phyloP scores from a whole-genome alignment of 2,113 vertebrate species.

The Aythya baeri region DNA sequence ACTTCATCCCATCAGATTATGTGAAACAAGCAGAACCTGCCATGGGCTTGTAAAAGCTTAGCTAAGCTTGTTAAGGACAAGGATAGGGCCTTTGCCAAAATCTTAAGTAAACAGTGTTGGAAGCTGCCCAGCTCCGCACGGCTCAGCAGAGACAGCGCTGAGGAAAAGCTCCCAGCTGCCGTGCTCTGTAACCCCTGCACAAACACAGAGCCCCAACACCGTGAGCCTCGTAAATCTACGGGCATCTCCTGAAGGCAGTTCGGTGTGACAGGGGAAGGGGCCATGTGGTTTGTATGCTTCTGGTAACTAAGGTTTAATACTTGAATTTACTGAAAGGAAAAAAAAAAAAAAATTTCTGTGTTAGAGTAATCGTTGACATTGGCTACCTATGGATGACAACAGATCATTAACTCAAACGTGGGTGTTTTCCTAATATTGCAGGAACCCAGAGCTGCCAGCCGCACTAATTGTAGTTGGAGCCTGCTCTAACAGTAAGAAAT shows the following conservation, averaged over 20 bases:
- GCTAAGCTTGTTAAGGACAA: not conserved
- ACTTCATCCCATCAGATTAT: not conserved
- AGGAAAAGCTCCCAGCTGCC: not conserved
- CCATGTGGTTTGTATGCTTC: not conserved
- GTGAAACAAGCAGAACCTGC: slow-evolving; percentile 22
- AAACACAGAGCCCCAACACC: not conserved
- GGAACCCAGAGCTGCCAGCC: not conserved
- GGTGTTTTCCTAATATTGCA: not conserved
- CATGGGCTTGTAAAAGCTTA: not conserved
- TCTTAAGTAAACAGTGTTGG: not conserved
- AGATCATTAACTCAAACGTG: not conserved
- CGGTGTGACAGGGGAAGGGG: not conserved
- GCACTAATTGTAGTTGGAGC: not conserved
- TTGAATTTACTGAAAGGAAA: not conserved
- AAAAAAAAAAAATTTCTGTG: not conserved
- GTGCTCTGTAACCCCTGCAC: not conserved
- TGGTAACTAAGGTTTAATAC: not conserved
- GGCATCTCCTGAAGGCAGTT: not conserved
- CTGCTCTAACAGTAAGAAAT: too few species aligned
- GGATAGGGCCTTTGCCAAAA: not conserved
- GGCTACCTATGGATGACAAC: not conserved
- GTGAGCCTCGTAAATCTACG: too few species aligned
- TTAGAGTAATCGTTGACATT: not conserved
- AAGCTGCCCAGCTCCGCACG: not conserved
- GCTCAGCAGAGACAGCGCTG: not conserved